Evolutionary conservation across 2,113 vertebrate species (phyloP).

Genomic region (Steatornis caripensis): DNA sequence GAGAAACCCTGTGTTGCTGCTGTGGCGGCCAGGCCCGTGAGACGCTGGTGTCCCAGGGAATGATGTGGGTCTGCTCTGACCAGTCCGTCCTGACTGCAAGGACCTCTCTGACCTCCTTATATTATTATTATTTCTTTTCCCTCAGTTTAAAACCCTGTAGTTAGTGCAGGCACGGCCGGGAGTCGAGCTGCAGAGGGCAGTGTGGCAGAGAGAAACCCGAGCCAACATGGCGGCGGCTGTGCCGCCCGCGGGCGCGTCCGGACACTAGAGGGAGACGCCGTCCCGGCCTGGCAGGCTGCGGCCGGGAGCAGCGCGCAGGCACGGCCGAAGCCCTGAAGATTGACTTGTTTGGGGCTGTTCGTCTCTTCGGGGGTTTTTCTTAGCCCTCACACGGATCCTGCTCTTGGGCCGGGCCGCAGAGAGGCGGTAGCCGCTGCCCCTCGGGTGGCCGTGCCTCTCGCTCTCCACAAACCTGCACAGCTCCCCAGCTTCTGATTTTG

Average conservation of each 20-base stretch:
- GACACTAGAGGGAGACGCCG: not conserved
- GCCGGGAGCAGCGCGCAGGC: fast-evolving
- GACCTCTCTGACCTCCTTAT: too few relatives aligned
- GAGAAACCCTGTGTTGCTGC: fast-evolving
- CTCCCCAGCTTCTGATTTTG: not conserved
- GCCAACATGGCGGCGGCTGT: not conserved
- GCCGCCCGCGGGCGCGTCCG: fast-evolving
- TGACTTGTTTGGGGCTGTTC: fast-evolving
- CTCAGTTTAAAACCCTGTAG: too few relatives aligned
- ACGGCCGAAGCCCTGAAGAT: fast-evolving
- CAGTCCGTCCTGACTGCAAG: not conserved
- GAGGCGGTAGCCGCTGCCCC: not conserved
- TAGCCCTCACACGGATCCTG: not conserved
- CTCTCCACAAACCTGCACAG: too few relatives aligned
- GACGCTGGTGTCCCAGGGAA: fast-evolving
- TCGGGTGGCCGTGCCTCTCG: fast-evolving
- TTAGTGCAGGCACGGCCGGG: not conserved
- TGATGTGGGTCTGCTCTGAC: not conserved
- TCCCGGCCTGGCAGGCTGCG: not conserved
- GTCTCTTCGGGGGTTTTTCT: not conserved
- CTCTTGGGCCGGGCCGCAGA: not conserved
- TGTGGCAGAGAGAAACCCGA: not conserved
- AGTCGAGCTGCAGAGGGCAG: conserved; percentile 25
- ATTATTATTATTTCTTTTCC: fast-evolving
- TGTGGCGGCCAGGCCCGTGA: not conserved